phyloP scores from a whole-genome alignment of 2,113 vertebrate genomes.

The Sphaerodactylus townsendi region DNA sequence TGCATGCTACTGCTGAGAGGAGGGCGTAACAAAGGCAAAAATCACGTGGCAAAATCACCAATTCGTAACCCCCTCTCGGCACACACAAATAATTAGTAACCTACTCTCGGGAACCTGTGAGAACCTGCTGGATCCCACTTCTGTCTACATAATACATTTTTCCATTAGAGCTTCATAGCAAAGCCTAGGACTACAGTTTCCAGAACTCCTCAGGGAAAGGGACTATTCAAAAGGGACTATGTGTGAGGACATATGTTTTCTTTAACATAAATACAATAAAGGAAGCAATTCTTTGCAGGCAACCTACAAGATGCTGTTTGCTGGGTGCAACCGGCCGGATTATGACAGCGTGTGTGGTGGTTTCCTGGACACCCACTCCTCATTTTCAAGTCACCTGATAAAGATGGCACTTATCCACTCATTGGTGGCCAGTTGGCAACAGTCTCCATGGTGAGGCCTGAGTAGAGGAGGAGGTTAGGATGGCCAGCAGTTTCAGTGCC shows the following conservation, averaged over 20 bases:
- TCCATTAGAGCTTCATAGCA: neutral
- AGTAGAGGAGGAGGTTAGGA: neutral
- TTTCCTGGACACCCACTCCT: neutral
- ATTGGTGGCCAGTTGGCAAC: neutral
- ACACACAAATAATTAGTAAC: too few species aligned
- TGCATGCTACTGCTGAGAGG: too few species aligned
- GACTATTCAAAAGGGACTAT: too few species aligned
- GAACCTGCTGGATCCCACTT: too few species aligned
- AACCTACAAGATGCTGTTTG: neutral
- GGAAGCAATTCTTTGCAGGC: too few species aligned
- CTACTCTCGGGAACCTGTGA: too few species aligned
- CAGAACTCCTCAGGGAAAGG: neutral
- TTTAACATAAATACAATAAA: too few species aligned
- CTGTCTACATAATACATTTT: too few species aligned
- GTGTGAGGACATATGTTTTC: neutral
- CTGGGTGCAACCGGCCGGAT: neutral
- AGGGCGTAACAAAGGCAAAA: too few species aligned
- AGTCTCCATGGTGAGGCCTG: neutral
- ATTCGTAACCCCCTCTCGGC: too few species aligned
- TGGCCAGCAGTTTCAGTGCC: neutral
- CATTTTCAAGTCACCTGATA: neutral
- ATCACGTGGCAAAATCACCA: too few species aligned
- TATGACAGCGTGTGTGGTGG: too few species aligned
- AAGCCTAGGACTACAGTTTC: neutral
- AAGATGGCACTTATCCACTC: neutral